Evolutionary conservation across 1,140 invertebrate genomes (phyloP).

Genomic region (Camponotus floridanus): DNA sequence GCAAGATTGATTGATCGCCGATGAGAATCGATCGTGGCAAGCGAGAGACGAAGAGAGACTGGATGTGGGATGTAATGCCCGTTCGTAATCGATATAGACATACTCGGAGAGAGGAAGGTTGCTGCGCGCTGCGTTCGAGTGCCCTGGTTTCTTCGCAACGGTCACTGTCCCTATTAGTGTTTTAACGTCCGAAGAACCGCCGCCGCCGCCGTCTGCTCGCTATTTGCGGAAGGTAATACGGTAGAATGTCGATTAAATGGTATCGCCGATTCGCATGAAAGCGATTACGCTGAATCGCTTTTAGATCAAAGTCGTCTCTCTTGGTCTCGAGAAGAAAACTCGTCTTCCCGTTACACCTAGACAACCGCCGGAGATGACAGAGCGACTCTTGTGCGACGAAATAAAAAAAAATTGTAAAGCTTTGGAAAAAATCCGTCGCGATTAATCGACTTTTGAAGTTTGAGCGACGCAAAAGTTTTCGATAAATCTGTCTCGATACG

Average conservation of each 20-base stretch:
- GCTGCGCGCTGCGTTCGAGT: conserved; percentile 36
- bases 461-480: neutral
- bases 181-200: conserved; percentile 16
- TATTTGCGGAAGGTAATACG: conserved; percentile 46
- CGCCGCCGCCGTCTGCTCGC: conserved; percentile 23
- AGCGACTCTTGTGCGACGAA: neutral
- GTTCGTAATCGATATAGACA: conserved; percentile 54
- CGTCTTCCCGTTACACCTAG: conserved; percentile 44
- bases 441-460: neutral
- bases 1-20: conserved; percentile 54
- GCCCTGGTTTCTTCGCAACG: conserved; percentile 47
- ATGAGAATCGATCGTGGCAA: conserved; percentile 35
- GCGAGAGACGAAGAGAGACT: neutral
- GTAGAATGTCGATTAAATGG: conserved; percentile 49
- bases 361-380: conserved; percentile 6
- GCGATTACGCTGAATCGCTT: conserved; percentile 40
- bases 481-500: too few relatives aligned
- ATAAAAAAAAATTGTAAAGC: conserved; percentile 28
- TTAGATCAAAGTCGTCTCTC: conserved; percentile 7
- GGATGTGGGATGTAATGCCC: conserved; percentile 17
- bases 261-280: conserved; percentile 5
- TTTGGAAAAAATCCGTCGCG: conserved; percentile 22
- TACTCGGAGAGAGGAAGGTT: neutral
- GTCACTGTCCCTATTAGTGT: conserved; percentile 53
- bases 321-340: conserved; percentile 13